A percentile compares a stretch with the other conserved stretches of the same genome.
Evolutionary conservation across 2,113 vertebrate species (phyloP).

Genomic region (Calidris pugnax): DNA sequence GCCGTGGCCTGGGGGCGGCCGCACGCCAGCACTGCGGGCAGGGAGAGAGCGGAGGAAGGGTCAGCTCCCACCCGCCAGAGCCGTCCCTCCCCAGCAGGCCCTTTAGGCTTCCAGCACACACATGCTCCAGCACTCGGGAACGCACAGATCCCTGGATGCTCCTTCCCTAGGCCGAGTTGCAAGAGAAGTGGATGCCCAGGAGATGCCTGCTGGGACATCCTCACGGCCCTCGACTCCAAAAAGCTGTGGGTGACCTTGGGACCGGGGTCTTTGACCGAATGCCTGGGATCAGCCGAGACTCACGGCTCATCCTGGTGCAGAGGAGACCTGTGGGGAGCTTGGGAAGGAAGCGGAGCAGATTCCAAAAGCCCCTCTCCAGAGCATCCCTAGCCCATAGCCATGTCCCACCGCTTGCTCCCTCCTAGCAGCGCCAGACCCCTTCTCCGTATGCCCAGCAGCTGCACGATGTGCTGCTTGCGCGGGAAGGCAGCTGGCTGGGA

Average conservation of each 20-base stretch:
- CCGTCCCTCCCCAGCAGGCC: background rate
- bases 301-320: background rate
- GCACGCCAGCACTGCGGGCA: constrained; percentile 87
- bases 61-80: background rate
- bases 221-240: background rate
- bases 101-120: constrained; percentile 30
- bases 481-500: constrained; percentile 3
- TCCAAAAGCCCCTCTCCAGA: background rate
- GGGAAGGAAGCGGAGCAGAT: background rate
- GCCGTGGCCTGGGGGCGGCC: constrained; percentile 96
- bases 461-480: background rate
- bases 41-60: background rate
- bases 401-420: background rate
- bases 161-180: background rate
- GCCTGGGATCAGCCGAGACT: background rate
- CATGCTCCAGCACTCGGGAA: constrained; percentile 49
- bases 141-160: background rate
- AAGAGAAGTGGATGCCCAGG: background rate
- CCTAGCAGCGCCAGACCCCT: background rate
- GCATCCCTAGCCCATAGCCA: background rate
- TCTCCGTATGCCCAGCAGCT: background rate
- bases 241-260: background rate
- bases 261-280: background rate
- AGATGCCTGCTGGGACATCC: background rate
- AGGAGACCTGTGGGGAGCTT: background rate